A percentile compares a stretch with the other conserved stretches of the same genome.
Conservation (phyloP, 1,140 invertebrate genomes). For the Pteromalus puparum region DNA sequence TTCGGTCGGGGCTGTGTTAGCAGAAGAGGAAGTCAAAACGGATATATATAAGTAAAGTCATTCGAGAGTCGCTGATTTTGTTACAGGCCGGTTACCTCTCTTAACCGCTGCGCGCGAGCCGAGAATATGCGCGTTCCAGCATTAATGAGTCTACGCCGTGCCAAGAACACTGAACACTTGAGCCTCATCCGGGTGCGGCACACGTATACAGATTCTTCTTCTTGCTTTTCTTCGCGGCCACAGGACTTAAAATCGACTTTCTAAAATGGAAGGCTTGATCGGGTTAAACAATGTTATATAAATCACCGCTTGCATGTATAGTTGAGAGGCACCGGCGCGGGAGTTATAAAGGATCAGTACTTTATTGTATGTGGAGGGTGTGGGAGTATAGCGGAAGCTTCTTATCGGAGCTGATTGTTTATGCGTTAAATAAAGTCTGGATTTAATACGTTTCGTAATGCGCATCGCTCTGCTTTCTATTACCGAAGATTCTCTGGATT, state of each 20-base stretch:
- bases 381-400: neutral
- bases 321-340: no score
- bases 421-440: neutral
- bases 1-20: no score
- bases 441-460: neutral
- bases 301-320: neutral
- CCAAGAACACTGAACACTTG: constrained; percentile 45
- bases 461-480: neutral
- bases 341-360: neutral
- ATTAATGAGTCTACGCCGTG: constrained; percentile 48
- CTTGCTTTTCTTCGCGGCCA: neutral
- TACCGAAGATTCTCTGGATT: neutral
- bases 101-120: constrained; percentile 14
- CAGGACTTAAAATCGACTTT: constrained; percentile 6
- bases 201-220: neutral
- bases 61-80: constrained; percentile 33
- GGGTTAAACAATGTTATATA: neutral
- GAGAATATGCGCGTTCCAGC: constrained; percentile 44
- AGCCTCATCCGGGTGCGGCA: constrained; percentile 33
- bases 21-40: neutral
- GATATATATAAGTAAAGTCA: constrained; percentile 22
- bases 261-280: constrained; percentile 1
- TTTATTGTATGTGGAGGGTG: neutral
- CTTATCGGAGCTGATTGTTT: neutral
- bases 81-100: constrained; percentile 28